phyloP scores from a whole-genome alignment of 2,888 invertebrate species.

The Laothoe populi region DNA sequence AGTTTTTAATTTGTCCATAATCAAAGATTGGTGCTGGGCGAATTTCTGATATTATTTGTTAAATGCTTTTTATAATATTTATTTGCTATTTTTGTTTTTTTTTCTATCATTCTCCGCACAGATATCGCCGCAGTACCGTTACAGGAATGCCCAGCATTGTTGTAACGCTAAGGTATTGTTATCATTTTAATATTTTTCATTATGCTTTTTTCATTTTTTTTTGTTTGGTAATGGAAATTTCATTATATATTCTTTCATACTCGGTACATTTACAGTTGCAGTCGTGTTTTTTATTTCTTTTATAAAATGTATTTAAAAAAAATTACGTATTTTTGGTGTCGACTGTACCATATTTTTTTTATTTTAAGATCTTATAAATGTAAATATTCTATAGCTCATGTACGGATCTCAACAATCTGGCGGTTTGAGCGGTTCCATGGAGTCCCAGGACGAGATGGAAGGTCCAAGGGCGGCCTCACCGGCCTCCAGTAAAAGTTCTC shows the following conservation, averaged over 20 bases:
- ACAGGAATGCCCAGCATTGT: constrained; percentile 77
- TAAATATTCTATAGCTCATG: constrained; percentile 56
- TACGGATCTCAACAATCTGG: constrained; percentile 78
- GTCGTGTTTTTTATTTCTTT: neutral
- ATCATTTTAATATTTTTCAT: constrained; percentile 9
- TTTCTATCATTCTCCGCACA: constrained; percentile 60
- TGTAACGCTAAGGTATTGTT: constrained; percentile 78
- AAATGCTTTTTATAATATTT: constrained; percentile 41
- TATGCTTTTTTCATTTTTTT: constrained; percentile 27
- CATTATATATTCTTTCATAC: constrained; percentile 26
- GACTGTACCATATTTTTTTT: neutral
- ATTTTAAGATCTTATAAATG: neutral
- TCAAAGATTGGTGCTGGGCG: neutral
- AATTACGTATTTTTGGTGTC: neutral
- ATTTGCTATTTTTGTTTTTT: constrained; percentile 43
- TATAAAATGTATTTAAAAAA: neutral
- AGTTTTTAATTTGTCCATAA: neutral
- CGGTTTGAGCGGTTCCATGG: constrained; percentile 71
- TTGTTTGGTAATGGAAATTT: constrained; percentile 26
- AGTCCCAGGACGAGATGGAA: constrained; percentile 84
- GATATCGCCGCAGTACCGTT: constrained; percentile 80
- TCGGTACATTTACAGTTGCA: constrained; percentile 30
- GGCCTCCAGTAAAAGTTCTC: constrained; percentile 92
- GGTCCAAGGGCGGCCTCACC: constrained; percentile 89
- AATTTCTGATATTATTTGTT: constrained; percentile 22